A percentile compares a stretch with the other conserved stretches of the same genome.
Conservation (phyloP, 2,797 vertebrate species). For the Mormyrops attenuatus region DNA sequence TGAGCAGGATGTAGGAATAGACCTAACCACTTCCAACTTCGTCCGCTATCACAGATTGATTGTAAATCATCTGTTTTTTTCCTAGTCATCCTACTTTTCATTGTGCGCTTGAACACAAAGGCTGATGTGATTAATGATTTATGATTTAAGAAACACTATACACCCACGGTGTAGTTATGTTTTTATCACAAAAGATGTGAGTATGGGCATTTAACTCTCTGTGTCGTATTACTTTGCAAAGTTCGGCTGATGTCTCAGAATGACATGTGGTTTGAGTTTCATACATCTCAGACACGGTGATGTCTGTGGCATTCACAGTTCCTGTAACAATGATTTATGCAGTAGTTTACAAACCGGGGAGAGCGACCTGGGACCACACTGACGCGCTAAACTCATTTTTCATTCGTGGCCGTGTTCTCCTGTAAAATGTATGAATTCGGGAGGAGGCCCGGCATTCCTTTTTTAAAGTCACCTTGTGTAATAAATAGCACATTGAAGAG, state of each 20-base stretch:
- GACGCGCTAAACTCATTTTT: not conserved
- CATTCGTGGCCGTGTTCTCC: not conserved
- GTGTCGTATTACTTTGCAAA: not conserved
- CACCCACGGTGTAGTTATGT: not conserved
- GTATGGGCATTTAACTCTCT: not conserved
- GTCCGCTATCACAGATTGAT: not conserved
- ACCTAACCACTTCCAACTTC: not conserved
- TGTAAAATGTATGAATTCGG: conserved; percentile 3
- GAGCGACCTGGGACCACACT: not conserved
- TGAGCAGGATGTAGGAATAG: not conserved
- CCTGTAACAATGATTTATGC: conserved; percentile 10
- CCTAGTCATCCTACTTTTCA: not conserved
- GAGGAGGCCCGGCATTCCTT: not conserved
- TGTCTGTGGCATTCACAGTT: not conserved
- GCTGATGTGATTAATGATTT: not conserved
- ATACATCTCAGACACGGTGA: not conserved
- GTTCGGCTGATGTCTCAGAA: not conserved
- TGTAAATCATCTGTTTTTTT: not conserved
- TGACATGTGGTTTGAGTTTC: not conserved
- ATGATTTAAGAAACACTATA: not conserved
- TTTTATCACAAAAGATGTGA: not conserved
- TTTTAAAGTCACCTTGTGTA: conserved; percentile 14
- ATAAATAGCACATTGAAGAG: not conserved
- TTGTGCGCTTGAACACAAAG: not conserved
- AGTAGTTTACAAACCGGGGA: not conserved